Conservation (phyloP, 1,140 invertebrate genomes). For the Nixonia krombeini region DNA sequence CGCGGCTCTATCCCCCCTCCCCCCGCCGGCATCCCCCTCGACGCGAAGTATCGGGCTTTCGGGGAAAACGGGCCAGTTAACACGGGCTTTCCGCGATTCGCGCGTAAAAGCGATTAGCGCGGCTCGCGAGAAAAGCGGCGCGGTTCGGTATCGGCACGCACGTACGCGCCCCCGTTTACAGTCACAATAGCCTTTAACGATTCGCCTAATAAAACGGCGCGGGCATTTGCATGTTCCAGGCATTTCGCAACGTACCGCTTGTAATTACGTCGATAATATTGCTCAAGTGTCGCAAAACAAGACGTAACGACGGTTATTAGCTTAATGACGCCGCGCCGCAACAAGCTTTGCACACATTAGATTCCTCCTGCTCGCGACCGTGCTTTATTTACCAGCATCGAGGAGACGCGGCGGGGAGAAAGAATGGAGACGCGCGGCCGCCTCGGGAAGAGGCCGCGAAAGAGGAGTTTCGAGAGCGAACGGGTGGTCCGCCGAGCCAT, state of each 20-base stretch:
- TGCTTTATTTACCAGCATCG: constrained; percentile 8
- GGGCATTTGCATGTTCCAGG: constrained; percentile 8
- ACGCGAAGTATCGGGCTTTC: no score
- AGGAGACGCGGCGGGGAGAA: constrained; percentile 26
- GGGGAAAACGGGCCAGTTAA: no score
- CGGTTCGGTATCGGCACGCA: no score
- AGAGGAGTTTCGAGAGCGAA: constrained; percentile 21
- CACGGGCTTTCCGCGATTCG: no score
- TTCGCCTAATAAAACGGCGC: neutral
- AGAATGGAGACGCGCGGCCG: constrained; percentile 23
- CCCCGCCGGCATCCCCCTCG: no score
- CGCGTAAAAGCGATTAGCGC: no score
- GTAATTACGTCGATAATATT: constrained; percentile 8
- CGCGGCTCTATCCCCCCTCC: no score
- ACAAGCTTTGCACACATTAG: constrained; percentile 18
- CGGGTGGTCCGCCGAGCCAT: constrained; percentile 50
- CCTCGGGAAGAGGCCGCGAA: constrained; percentile 22
- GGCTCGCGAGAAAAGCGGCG: no score
- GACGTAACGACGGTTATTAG: constrained; percentile 45
- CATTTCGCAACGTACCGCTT: constrained; percentile 21
- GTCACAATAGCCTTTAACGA: constrained; percentile 6
- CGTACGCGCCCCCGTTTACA: no score
- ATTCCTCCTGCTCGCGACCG: constrained; percentile 12
- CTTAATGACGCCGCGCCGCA: constrained; percentile 33
- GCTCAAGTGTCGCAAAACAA: constrained; percentile 19